These are phyloP conservation scores for Squalus acanthias DNA, from an alignment of 2,797 vertebrate genomes.

Conservation along the genomic window DNA sequence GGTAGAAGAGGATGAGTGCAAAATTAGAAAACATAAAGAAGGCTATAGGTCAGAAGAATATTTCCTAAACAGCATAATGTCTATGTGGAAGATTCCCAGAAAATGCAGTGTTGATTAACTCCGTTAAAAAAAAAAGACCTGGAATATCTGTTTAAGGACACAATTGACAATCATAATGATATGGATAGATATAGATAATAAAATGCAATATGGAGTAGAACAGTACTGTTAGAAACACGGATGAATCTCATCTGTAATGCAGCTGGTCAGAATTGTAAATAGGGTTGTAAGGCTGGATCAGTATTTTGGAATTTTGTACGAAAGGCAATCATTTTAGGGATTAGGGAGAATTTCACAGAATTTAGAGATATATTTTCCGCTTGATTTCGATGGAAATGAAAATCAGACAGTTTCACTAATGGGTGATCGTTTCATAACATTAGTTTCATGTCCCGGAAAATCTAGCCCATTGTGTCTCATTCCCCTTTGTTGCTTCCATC, in stretches of 20 bases:
- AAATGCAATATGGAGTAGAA: neutral
- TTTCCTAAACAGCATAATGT: neutral
- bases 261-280: neutral
- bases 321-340: neutral
- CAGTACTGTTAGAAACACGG: neutral
- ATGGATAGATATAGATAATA: neutral
- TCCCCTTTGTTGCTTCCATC: neutral
- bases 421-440: neutral
- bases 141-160: neutral
- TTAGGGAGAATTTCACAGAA: neutral
- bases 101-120: neutral
- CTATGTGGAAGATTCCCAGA: neutral
- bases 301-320: neutral
- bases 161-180: neutral
- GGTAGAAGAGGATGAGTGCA: neutral
- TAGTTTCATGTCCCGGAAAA: neutral
- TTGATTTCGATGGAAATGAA: neutral
- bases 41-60: neutral
- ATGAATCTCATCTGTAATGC: neutral
- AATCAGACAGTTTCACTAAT: neutral
- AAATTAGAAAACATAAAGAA: neutral
- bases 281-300: neutral
- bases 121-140: neutral
- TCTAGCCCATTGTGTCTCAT: neutral
- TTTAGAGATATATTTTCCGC: neutral